These are phyloP conservation scores for Ramphastos sulfuratus DNA, from an alignment of 2,113 vertebrate species.

Conservation along the genomic window DNA sequence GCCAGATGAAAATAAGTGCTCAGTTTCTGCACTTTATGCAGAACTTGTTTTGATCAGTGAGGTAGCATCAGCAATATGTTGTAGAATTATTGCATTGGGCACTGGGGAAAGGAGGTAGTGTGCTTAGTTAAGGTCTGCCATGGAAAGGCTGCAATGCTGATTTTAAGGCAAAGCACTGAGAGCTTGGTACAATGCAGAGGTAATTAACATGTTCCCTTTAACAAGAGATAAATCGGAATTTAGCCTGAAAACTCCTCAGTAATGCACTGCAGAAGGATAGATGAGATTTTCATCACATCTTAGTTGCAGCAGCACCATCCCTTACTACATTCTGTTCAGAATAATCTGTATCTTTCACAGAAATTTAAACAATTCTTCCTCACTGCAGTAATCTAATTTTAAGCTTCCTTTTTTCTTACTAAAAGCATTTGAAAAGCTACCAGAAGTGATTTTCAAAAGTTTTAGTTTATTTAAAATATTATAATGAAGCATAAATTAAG, in stretches of 20 bases:
- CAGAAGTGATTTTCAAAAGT: background rate
- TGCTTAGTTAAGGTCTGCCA: background rate
- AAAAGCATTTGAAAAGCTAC: background rate
- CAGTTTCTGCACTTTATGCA: background rate
- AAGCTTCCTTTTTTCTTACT: background rate
- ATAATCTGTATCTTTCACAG: background rate
- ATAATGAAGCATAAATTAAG: background rate
- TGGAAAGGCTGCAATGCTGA: background rate
- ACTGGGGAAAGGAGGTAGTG: background rate
- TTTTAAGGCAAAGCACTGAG: background rate
- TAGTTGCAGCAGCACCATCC: background rate
- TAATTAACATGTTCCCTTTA: background rate
- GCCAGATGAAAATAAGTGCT: background rate
- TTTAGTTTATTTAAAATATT: background rate
- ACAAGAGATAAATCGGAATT: background rate
- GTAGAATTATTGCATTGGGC: background rate
- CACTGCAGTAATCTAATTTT: background rate
- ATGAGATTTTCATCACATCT: background rate
- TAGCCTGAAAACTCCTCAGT: background rate
- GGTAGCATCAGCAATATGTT: background rate
- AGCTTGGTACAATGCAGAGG: background rate
- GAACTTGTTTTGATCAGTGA: background rate
- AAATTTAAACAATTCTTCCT: background rate
- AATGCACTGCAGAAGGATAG: background rate
- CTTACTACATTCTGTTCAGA: background rate